Evolutionary conservation across 2,113 vertebrate genomes (phyloP).

Genomic region (Limnothrissa miodon): DNA sequence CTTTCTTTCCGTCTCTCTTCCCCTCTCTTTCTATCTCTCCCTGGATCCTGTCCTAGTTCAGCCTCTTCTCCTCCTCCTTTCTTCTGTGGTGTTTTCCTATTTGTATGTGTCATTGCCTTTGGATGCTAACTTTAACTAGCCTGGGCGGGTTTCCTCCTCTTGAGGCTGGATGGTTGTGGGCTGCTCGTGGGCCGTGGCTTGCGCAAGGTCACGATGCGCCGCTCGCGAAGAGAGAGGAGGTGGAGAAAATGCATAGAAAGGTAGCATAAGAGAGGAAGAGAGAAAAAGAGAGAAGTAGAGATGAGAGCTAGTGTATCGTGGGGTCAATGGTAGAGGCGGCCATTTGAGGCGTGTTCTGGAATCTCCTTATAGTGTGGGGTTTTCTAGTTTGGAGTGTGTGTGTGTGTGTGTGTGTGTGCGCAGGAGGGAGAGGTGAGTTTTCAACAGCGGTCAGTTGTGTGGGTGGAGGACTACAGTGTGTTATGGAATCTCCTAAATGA

Average conservation of each 20-base stretch:
- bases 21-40: background rate
- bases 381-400: background rate
- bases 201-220: background rate
- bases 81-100: background rate
- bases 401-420: background rate
- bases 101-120: background rate
- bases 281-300: background rate
- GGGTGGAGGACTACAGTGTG: background rate
- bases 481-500: background rate
- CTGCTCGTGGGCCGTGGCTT: background rate
- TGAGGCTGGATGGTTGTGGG: background rate
- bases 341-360: background rate
- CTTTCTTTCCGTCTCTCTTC: background rate
- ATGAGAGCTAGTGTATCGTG: background rate
- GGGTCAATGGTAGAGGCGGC: background rate
- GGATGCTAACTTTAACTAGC: background rate
- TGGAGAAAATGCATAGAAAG: background rate
- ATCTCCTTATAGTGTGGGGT: background rate
- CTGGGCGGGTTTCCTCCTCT: background rate
- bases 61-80: background rate
- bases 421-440: background rate
- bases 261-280: background rate
- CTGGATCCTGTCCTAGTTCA: background rate
- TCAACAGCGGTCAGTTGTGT: background rate
- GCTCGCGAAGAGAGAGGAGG: background rate